phyloP scores from a whole-genome alignment of 2,113 vertebrate species.

The Ictalurus punctatus region DNA sequence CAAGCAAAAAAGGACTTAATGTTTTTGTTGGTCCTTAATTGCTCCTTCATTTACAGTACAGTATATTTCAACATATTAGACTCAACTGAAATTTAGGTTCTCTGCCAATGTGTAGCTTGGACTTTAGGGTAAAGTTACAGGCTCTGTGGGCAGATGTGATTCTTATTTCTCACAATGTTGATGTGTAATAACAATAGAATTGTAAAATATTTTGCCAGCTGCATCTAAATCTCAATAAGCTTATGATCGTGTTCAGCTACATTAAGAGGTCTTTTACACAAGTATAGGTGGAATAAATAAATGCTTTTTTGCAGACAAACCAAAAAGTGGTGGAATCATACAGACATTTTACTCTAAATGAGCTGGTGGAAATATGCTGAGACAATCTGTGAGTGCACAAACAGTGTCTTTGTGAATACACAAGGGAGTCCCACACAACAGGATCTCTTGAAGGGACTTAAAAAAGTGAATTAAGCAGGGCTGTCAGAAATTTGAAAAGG shows the following conservation, averaged over 20 bases:
- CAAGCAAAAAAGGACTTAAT: not conserved
- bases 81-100: not conserved
- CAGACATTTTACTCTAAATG: constrained; percentile 66
- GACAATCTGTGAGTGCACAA: constrained; percentile 63
- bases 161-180: not conserved
- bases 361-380: constrained; percentile 64
- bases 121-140: not conserved
- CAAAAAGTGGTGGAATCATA: constrained; percentile 39
- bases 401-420: constrained; percentile 60
- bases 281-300: constrained; percentile 60
- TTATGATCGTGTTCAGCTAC: not conserved
- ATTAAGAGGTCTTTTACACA: constrained; percentile 32
- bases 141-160: not conserved
- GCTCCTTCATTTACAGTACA: not conserved
- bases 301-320: constrained; percentile 56
- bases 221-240: not conserved
- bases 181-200: not conserved
- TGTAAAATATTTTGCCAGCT: not conserved
- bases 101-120: not conserved
- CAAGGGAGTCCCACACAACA: constrained; percentile 62
- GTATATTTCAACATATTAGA: not conserved
- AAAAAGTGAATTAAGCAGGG: constrained; percentile 65
- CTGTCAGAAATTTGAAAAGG: constrained; percentile 69
- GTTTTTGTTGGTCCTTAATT: not conserved
- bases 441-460: constrained; percentile 65